Base-by-base conservation (phyloP, 2,888 invertebrate genomes). In the Onthophagus sagittarius region DNA sequence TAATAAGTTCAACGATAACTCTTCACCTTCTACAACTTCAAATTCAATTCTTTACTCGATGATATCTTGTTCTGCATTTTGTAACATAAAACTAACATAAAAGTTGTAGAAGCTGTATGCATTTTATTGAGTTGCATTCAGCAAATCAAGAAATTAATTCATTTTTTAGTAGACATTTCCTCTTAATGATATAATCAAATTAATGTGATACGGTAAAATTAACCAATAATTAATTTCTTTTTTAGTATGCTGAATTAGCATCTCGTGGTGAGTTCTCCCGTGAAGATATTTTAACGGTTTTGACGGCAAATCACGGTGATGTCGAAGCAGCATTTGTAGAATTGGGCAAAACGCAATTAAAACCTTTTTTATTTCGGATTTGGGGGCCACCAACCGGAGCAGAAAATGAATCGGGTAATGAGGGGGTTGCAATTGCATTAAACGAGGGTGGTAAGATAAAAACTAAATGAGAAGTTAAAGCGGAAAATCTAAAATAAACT, bases 331-430 rank as follows among this genome's bases (percentile, higher is more conserved):
- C 94, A 14, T 88, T 90, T 76, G 86, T 89, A 77, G 93, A 94
- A 82, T 86, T 94, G 74, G 92, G 90, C 80, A 93, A 92, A 82
- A 90, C 90, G 77, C 93, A 93, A 82, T 85, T 93, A 75, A 93
- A 93, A 83, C 93, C 93, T 69, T 93, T 93, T 86, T 85, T 93
- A 77, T 93, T 93, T 92, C 87, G 92, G 82, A 93, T 94, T 80
- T 93, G 93, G 92, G 93, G 93, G 75, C 92, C 93, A 74, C 90
- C 91, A 15, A 88, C 89, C 73, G 92, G 91, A 77, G 89, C 89
- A 77, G 92, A 92, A 80, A 92, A 92, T 81, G 91, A 92, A 79
- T 84, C 84, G 78, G 86, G 89, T 75, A 86, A 88, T 80, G 83
- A 84, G 80, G 85, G 84, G 83, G 80, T 80, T 9, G 75, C 80